Conservation (phyloP, 1,140 invertebrate genomes). For the Drosophila seguyi region DNA sequence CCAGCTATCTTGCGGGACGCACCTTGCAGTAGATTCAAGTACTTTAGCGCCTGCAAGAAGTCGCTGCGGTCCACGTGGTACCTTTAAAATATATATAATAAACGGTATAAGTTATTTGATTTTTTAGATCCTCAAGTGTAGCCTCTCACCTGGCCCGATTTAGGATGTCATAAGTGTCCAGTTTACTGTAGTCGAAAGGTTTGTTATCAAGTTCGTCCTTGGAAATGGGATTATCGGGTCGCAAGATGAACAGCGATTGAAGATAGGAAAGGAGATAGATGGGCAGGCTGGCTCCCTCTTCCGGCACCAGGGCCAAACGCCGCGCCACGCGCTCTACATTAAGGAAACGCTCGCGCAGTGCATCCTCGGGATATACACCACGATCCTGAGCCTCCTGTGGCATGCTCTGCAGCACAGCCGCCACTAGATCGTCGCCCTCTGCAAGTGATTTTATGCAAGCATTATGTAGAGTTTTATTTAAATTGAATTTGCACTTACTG, state of each 20-base stretch:
- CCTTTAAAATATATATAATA: slow-evolving; percentile 85
- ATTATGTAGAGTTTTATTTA: neutral
- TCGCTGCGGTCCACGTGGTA: slow-evolving; percentile 95
- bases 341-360: slow-evolving; percentile 93
- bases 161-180: slow-evolving; percentile 95
- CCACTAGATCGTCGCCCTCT: slow-evolving; percentile 90
- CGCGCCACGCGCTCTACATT: slow-evolving; percentile 90
- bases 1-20: slow-evolving; percentile 92
- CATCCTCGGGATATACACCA: slow-evolving; percentile 94
- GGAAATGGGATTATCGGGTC: slow-evolving; percentile 89
- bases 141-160: slow-evolving; percentile 91
- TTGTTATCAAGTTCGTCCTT: slow-evolving; percentile 90
- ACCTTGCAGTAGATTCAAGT: slow-evolving; percentile 95
- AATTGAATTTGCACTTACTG: slow-evolving; percentile 86
- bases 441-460: neutral
- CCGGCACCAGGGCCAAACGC: slow-evolving; percentile 93
- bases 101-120: neutral
- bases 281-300: slow-evolving; percentile 91
- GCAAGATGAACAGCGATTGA: slow-evolving; percentile 90
- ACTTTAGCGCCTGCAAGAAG: slow-evolving; percentile 93
- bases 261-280: slow-evolving; percentile 95
- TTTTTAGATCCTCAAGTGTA: too few relatives aligned
- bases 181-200: slow-evolving; percentile 88
- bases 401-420: slow-evolving; percentile 90
- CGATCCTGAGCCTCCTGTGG: slow-evolving; percentile 90